Conservation (phyloP, 2,113 vertebrate species). For the Columba janthina region DNA sequence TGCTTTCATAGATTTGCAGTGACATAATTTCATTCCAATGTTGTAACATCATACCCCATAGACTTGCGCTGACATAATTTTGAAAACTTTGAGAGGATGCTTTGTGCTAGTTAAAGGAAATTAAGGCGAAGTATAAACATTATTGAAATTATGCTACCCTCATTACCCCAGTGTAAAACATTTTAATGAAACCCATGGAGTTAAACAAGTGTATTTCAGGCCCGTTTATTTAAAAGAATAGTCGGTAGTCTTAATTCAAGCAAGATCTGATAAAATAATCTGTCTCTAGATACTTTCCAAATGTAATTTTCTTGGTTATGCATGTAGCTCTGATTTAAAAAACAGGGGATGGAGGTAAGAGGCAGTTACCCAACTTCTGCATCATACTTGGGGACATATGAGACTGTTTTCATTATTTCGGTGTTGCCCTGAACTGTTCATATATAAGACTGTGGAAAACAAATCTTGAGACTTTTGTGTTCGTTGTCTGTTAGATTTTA, state of each 20-base stretch:
- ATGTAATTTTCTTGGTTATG: constrained; percentile 11
- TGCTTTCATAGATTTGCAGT: constrained; percentile 35
- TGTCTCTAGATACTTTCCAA: constrained; percentile 24
- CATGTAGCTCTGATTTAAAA: constrained; percentile 29
- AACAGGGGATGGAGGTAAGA: neutral
- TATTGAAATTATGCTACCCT: neutral
- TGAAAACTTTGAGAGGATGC: constrained; percentile 33
- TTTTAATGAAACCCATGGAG: neutral
- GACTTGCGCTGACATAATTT: constrained; percentile 24
- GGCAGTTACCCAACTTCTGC: constrained; percentile 4
- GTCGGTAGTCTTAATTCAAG: neutral
- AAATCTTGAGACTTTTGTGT: neutral
- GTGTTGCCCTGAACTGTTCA: neutral
- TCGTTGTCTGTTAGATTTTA: neutral
- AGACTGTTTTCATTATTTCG: neutral
- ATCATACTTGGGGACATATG: neutral
- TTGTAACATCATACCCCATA: constrained; percentile 5
- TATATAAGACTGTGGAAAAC: neutral
- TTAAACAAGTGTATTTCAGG: neutral
- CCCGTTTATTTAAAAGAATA: neutral
- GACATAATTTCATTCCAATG: constrained; percentile 48
- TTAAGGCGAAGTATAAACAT: constrained; percentile 30
- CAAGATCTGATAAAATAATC: constrained; percentile 33
- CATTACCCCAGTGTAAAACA: neutral
- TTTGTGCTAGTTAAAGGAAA: constrained; percentile 52